Percentiles rank a stretch among this genome's conserved stretches.
phyloP scores from a whole-genome alignment of 2,888 invertebrate genomes.

The Uropetala carovei region DNA sequence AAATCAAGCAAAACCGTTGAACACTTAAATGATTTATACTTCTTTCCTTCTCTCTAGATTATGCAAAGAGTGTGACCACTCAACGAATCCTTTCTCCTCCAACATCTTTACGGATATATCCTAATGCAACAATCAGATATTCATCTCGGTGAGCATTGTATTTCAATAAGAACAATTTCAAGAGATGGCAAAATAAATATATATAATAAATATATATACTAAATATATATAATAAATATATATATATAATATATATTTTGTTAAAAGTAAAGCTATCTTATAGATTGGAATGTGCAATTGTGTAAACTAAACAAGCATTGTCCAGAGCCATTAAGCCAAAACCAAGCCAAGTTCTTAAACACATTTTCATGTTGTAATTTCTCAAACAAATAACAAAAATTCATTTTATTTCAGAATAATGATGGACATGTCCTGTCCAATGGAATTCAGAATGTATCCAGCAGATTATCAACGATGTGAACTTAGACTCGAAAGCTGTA shows the following conservation, averaged over 20 bases:
- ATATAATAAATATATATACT: neutral
- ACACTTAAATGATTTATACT: no score
- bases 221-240: neutral
- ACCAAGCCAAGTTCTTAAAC: neutral
- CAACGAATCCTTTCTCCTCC: slow-evolving; percentile 70
- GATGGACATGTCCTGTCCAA: slow-evolving; percentile 70
- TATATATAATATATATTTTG: no score
- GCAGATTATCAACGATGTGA: slow-evolving; percentile 70
- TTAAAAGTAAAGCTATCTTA: no score
- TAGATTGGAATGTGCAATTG: no score
- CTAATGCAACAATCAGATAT: slow-evolving; percentile 70
- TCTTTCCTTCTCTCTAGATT: slow-evolving; percentile 68
- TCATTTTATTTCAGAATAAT: slow-evolving; percentile 68
- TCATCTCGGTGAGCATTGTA: slow-evolving; percentile 70
- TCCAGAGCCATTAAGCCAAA: neutral
- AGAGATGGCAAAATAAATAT: neutral
- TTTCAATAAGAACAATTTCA: neutral
- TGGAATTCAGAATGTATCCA: slow-evolving; percentile 71
- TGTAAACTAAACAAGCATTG: no score
- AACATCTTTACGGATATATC: slow-evolving; percentile 70
- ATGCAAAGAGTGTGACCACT: slow-evolving; percentile 69
- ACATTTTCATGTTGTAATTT: neutral
- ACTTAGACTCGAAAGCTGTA: slow-evolving; percentile 70
- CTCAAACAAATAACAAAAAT: neutral
- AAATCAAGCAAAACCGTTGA: no score